Conservation (phyloP, 2,797 vertebrate species). For the Acrossocheilus wenchowensis region DNA sequence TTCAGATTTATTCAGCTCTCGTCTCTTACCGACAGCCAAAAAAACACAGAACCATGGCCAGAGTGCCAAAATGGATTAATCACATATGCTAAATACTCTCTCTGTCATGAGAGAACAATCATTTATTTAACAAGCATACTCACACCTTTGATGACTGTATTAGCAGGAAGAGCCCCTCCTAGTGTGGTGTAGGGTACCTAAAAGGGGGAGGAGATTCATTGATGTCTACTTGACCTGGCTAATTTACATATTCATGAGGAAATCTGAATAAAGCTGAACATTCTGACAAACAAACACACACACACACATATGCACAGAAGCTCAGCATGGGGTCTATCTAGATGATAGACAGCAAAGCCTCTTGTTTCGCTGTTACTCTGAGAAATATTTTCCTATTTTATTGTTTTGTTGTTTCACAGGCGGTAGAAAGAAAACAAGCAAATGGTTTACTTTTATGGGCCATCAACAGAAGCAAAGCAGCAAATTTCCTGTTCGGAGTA, state of each 20-base stretch:
- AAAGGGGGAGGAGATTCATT: conserved; percentile 66
- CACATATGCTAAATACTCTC: conserved; percentile 44
- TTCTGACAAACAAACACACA: conserved; percentile 52
- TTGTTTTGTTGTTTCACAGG: conserved; percentile 39
- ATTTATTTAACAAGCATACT: conserved; percentile 38
- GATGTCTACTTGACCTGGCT: conserved; percentile 76
- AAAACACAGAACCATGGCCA: conserved; percentile 25
- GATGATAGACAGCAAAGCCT: conserved; percentile 69
- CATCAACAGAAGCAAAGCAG: conserved; percentile 39
- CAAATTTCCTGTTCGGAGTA: neutral
- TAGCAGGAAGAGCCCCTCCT: conserved; percentile 23
- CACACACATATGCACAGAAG: neutral
- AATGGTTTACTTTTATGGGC: conserved; percentile 40
- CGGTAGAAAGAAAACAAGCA: conserved; percentile 26
- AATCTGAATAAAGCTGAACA: conserved; percentile 66
- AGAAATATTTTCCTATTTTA: conserved; percentile 38
- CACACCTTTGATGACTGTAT: conserved; percentile 39
- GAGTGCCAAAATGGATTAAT: conserved; percentile 45
- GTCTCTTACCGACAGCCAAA: conserved; percentile 30
- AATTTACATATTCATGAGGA: conserved; percentile 79
- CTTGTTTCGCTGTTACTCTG: conserved; percentile 35
- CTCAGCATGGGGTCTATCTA: conserved; percentile 64
- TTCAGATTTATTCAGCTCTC: conserved; percentile 41
- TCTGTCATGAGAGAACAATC: conserved; percentile 34
- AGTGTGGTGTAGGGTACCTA: conserved; percentile 28